Evolutionary conservation across 2,113 vertebrate genomes (phyloP).

Genomic region (Oreochromis aureus): DNA sequence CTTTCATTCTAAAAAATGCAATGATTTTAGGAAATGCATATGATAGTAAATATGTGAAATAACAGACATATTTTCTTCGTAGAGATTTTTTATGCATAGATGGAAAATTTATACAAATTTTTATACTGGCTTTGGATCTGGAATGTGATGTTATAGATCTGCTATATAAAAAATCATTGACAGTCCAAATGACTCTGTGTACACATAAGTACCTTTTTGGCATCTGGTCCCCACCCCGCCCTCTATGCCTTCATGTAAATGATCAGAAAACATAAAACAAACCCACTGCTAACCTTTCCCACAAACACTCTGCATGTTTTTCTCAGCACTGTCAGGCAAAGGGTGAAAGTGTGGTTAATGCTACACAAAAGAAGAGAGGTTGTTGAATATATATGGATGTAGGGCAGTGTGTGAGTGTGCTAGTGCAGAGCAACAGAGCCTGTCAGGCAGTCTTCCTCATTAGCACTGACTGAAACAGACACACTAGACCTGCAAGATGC

Average conservation of each 20-base stretch:
- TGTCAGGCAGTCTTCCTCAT: constrained; percentile 37
- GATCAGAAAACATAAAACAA: background rate
- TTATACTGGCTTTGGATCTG: background rate
- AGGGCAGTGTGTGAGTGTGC: background rate
- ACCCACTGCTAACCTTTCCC: background rate
- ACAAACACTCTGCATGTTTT: background rate
- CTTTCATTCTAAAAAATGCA: background rate
- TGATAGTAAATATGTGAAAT: background rate
- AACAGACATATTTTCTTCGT: background rate
- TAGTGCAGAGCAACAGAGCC: background rate
- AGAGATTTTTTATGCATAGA: background rate
- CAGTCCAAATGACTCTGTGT: background rate
- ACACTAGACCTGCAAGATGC: background rate
- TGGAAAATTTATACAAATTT: rapidly evolving
- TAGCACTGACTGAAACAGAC: constrained; percentile 17
- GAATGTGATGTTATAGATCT: background rate
- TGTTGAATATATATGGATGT: constrained; percentile 33
- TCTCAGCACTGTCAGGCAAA: background rate
- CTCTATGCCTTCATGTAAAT: background rate
- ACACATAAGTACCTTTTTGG: background rate
- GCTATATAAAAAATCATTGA: background rate
- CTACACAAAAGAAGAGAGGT: background rate
- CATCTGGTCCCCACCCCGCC: background rate
- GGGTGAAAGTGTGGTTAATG: background rate
- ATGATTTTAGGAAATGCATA: background rate